Evolutionary conservation across 1,140 invertebrate genomes (phyloP), one percentile per base, ranked within the genome.

Genomic region (Protaetia brevitarsis): DNA sequence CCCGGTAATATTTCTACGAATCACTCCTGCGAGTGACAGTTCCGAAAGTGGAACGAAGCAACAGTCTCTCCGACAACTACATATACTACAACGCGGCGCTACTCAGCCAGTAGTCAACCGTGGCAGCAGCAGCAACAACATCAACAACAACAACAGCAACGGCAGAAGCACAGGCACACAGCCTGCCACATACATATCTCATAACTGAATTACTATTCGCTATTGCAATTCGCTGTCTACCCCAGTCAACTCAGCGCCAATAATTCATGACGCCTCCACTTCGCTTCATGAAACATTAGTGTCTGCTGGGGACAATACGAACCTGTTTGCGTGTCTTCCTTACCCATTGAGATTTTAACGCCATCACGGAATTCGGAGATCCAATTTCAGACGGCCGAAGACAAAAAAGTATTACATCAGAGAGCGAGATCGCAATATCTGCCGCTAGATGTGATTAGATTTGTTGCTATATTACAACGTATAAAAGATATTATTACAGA

Each of bases 151-250:
- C 41, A 51, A 51, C 41, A 51, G 41, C 21, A 51, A 7, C 41
- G 41, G 41, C 41, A 51, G 19, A 23, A 31, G 57, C 57, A 59
- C 26, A 59, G n/a, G 4, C 13, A 28, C 57, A 28, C 8, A 31
- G 6, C 13, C 65, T 61, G 65, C 58, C 65, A 66, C 65, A 56
- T 61, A 66, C 65, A 66, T 66, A 66, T 66, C 65, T 66, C 65
- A 66, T 66, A 66, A 66, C 57, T 61, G 65, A 61, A 66, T 66
- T 66, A 66, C 65, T 51, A 66, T 37, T 66, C 65, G 57, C 56
- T 51, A 66, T 66, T 61, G 57, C 57, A 61, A 58, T 51, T 66
- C 65, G 56, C 65, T 58, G 65, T 66, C 65, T 66, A 58, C 37
- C 65, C 57, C 57, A 66, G 65, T 66, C 65, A 66, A 61, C 58